Conservation (phyloP, 2,113 vertebrate species). For the Silurus asotus region DNA sequence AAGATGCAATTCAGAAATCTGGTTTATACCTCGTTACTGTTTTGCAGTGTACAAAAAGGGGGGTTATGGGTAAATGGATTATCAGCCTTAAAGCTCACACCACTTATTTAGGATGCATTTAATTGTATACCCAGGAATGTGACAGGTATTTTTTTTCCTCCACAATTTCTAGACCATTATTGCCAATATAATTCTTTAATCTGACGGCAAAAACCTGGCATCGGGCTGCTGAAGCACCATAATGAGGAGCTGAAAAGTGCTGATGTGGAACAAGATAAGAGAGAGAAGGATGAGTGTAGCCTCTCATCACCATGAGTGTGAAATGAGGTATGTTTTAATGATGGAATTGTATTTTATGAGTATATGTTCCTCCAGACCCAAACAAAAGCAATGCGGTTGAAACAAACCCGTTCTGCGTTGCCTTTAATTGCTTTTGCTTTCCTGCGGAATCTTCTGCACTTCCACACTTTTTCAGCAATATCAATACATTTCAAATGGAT, state of each 20-base stretch:
- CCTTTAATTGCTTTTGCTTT: neutral
- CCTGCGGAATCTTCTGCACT: too few relatives aligned
- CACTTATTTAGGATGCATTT: neutral
- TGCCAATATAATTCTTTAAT: neutral
- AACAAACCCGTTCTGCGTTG: neutral
- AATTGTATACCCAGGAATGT: neutral
- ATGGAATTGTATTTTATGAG: neutral
- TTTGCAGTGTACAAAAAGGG: neutral
- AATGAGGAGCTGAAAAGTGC: neutral
- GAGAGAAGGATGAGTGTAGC: neutral
- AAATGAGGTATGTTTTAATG: neutral
- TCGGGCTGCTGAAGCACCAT: neutral
- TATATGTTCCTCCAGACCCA: neutral
- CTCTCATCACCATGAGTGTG: neutral
- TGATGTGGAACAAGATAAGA: neutral
- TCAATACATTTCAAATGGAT: too few relatives aligned
- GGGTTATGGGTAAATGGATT: neutral
- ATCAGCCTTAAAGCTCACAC: neutral
- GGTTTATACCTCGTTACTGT: neutral
- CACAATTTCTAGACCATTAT: neutral
- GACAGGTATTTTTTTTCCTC: neutral
- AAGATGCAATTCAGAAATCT: neutral
- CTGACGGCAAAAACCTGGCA: neutral
- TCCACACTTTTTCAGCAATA: too few relatives aligned
- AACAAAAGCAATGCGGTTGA: neutral